phyloP scores from a whole-genome alignment of 1,140 invertebrate species.

The Laupala kohalensis region DNA sequence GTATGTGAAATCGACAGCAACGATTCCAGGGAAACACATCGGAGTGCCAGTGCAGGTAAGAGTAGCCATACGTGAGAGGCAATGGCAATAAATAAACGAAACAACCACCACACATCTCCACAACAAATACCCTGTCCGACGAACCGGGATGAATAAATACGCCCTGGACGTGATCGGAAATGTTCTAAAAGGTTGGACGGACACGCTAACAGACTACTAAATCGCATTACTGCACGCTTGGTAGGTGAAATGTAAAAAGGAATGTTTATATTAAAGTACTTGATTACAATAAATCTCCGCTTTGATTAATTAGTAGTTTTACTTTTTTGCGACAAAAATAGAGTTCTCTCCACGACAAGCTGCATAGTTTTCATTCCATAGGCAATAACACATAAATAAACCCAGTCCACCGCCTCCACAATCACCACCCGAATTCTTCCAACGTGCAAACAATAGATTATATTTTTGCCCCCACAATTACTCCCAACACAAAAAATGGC shows the following conservation, averaged over 20 bases:
- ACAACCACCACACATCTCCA: background rate
- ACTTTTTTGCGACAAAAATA: background rate
- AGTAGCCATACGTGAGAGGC: background rate
- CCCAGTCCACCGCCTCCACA: too few relatives aligned
- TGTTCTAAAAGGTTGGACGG: background rate
- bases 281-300: background rate
- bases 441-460: background rate
- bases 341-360: background rate
- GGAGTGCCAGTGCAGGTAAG: background rate
- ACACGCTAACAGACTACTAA: background rate
- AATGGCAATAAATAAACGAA: background rate
- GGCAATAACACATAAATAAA: background rate
- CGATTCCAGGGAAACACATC: background rate
- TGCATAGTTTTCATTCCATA: background rate
- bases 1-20: too few relatives aligned
- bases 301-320: background rate
- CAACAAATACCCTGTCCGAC: background rate
- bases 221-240: background rate
- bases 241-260: background rate
- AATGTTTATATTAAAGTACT: background rate
- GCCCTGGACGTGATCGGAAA: background rate
- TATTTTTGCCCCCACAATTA: background rate
- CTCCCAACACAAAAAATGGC: background rate
- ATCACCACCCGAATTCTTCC: background rate
- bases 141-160: background rate